Base-by-base conservation (phyloP, 2,113 vertebrate genomes). In the Ibidorhyncha struthersii region DNA sequence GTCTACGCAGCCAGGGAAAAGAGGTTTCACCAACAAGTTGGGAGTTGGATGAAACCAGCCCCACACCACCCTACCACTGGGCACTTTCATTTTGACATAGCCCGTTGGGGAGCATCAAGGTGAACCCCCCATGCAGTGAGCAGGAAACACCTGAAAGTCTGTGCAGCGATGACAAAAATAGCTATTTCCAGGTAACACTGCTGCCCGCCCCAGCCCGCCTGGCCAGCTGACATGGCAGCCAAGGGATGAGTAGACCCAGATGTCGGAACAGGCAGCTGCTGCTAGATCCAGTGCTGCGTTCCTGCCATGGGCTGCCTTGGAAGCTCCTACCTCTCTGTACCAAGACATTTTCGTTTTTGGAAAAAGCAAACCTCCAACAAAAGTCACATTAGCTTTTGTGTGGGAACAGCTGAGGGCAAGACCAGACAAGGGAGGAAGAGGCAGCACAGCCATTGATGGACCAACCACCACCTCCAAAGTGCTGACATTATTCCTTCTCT, bases 41-140 rank as follows among this genome's bases (percentile, higher is more conserved):
- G 52, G 32, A 41, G 50, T 12, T 1, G 1, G 38, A 49, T 47
- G 14, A 93, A 52, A 13, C 56, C 49, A 84, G 26, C 18, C 6
- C 16, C 19, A 21, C 3, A 6, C 25, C n/a, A 79, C 27, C 8
- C 22, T 53, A 40, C 25, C 21, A 40, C 45, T 9, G 7, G 16
- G 27, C 27, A 79, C 18, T 32, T 65, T 63, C 2, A 0, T 59
- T 86, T 80, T 2, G 2, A 41, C 26, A 18, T 2, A 14, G 32
- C 29, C 50, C 1, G 0, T 59, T 71, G n/a, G 36, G 23, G 16
- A 73, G 2, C 3, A 1, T 3, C 3, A 2, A 36, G 29, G 58
- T 43, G 86, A 67, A 38, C 3, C 2, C 2, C 5, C 9, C 1
- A 1, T 3, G 7, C 14, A 49, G 27, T 1, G 1, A 86, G 55